Conservation (phyloP, 92 coral and sea anemone species). For the Parazoanthus darwini region DNA sequence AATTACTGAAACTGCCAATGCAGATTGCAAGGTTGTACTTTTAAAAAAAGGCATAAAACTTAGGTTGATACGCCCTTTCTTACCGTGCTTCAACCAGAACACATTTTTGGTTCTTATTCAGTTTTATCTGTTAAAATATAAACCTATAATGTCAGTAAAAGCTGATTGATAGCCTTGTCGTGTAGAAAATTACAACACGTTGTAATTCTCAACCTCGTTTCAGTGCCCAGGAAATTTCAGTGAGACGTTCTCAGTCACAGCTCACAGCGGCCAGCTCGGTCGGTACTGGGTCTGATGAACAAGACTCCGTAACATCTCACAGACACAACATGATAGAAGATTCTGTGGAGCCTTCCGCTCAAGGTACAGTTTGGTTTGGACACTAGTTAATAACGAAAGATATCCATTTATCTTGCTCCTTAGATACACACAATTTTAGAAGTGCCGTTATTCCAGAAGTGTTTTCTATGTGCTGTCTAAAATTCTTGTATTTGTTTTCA, state of each 20-base stretch:
- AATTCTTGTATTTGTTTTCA: neutral
- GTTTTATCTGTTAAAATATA: no score
- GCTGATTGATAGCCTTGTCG: neutral
- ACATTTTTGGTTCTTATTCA: no score
- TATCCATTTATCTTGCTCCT: no score
- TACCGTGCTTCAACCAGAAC: no score
- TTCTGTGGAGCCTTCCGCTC: conserved; percentile 47
- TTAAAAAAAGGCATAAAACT: no score
- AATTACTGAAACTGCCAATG: no score
- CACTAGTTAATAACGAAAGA: neutral
- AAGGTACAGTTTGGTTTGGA: conserved; percentile 35
- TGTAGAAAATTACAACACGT: neutral
- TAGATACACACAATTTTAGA: neutral
- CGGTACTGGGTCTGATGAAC: conserved; percentile 7
- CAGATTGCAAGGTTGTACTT: no score
- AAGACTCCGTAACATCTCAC: conserved; percentile 31
- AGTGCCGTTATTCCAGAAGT: neutral
- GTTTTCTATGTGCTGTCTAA: neutral
- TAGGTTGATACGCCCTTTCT: no score
- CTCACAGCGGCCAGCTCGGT: conserved; percentile 53
- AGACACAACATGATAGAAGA: conserved; percentile 50
- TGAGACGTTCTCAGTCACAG: conserved; percentile 60
- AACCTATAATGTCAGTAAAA: neutral
- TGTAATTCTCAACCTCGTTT: conserved; percentile 17
- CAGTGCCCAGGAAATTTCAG: conserved; percentile 69